These are phyloP conservation scores for Eristalis intricaria DNA, from an alignment of 2,888 invertebrate genomes.

Conservation along the genomic window DNA sequence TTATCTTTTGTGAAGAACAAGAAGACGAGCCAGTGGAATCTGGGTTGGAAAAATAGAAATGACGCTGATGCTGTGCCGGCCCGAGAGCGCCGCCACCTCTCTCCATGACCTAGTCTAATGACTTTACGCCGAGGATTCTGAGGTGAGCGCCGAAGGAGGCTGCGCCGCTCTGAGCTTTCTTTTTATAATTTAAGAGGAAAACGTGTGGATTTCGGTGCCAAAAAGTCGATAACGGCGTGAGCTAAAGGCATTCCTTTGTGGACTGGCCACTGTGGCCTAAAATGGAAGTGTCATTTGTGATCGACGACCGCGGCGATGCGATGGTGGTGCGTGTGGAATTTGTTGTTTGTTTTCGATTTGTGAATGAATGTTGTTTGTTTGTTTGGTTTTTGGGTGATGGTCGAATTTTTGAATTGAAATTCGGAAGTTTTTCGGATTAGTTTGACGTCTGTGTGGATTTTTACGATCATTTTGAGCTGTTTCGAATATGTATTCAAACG, in stretches of 20 bases:
- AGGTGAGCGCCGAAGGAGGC: slow-evolving; percentile 13
- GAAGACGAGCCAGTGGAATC: neutral
- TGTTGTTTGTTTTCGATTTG: neutral
- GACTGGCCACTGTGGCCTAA: slow-evolving; percentile 21
- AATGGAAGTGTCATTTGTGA: slow-evolving; percentile 27
- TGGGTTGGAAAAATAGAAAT: slow-evolving; percentile 43
- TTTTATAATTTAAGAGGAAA: slow-evolving; percentile 46
- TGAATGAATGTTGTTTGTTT: neutral
- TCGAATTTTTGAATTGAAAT: no score
- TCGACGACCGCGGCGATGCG: no score
- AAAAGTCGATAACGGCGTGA: neutral
- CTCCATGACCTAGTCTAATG: slow-evolving; percentile 61
- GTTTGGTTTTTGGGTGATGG: neutral
- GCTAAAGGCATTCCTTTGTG: slow-evolving; percentile 1
- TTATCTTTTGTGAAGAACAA: slow-evolving; percentile 8
- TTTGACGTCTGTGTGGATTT: no score
- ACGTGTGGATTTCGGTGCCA: slow-evolving; percentile 36
- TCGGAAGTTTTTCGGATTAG: no score
- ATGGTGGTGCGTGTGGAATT: neutral
- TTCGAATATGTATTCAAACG: no score
- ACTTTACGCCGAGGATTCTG: neutral
- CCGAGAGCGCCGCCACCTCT: neutral
- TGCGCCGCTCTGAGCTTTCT: slow-evolving; percentile 17
- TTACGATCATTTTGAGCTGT: no score
- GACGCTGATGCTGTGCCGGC: slow-evolving; percentile 15